Evolutionary conservation across 2,888 invertebrate genomes (phyloP).

Genomic region (Idaea dimidiata): DNA sequence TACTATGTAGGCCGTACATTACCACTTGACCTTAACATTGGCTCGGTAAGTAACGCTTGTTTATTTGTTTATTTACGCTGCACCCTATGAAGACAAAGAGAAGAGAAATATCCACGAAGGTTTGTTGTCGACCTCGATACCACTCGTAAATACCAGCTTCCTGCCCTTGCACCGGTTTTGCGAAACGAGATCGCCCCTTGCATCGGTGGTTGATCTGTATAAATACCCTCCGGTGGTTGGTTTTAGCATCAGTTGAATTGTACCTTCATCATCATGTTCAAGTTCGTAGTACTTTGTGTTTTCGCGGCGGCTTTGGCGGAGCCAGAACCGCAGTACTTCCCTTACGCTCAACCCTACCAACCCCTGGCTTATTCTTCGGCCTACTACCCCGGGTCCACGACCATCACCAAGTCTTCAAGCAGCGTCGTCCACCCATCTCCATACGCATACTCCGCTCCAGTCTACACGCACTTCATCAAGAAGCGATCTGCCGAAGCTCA

Average conservation of each 20-base stretch:
- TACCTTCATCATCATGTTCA: conserved; percentile 64
- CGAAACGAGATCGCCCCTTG: conserved; percentile 55
- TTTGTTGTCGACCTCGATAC: conserved; percentile 48
- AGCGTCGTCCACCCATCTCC: conserved; percentile 59
- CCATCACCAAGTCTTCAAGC: conserved; percentile 55
- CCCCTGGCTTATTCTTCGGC: conserved; percentile 38
- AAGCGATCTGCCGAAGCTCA: conserved; percentile 29
- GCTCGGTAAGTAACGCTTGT: conserved; percentile 16
- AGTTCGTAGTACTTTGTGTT: conserved; percentile 79
- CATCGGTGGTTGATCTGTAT: conserved; percentile 48
- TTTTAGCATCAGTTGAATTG: conserved; percentile 27
- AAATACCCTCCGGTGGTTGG: conserved; percentile 44
- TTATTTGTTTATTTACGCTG: conserved; percentile 20
- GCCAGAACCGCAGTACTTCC: conserved; percentile 33
- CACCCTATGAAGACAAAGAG: conserved; percentile 23
- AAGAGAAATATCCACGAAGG: conserved; percentile 44
- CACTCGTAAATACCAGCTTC: conserved; percentile 64
- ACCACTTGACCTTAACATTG: conserved; percentile 29
- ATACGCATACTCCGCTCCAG: conserved; percentile 39
- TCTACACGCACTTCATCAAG: conserved; percentile 47
- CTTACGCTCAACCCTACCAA: conserved; percentile 13
- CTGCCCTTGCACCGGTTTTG: conserved; percentile 59
- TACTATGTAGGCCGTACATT: conserved; percentile 15
- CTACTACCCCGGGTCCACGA: conserved; percentile 48
- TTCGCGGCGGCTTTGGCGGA: conserved; percentile 76